Percentiles rank a stretch among this genome's conserved stretches.
Conservation (phyloP, 2,888 invertebrate genomes). For the Tricholauxania praeusta region DNA sequence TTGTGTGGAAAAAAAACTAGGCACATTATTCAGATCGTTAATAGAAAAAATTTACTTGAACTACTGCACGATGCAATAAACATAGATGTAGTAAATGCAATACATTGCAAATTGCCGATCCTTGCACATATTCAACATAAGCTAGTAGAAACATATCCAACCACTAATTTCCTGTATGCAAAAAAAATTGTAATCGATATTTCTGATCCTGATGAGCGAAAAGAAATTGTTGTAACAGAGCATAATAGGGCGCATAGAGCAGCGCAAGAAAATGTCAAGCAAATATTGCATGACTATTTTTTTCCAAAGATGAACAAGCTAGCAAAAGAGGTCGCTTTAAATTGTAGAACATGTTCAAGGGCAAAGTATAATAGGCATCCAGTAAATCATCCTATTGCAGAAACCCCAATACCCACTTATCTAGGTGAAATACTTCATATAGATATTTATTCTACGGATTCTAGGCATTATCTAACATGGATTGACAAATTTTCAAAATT, state of each 20-base stretch:
- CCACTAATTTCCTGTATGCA: not conserved
- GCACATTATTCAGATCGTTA: too few relatives aligned
- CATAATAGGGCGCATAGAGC: not conserved
- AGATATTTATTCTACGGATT: constrained; percentile 1
- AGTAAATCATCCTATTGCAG: constrained; percentile 1
- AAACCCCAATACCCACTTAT: not conserved
- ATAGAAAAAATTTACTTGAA: too few relatives aligned
- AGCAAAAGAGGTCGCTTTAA: not conserved
- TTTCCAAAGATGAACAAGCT: constrained; percentile 4
- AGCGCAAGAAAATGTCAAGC: not conserved
- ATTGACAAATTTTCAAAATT: too few relatives aligned
- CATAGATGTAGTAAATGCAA: not conserved
- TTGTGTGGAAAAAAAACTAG: too few relatives aligned
- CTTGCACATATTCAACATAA: not conserved
- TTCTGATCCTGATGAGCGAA: not conserved
- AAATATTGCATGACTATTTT: not conserved
- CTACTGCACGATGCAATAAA: too few relatives aligned
- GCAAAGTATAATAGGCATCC: constrained; percentile 8
- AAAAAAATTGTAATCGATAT: constrained; percentile 11
- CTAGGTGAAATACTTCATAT: not conserved
- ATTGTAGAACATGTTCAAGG: not conserved
- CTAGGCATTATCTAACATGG: not conserved
- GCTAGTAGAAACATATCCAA: not conserved
- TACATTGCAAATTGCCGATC: not conserved
- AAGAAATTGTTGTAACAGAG: constrained; percentile 6